Evolutionary conservation across 2,113 vertebrate genomes (phyloP), one percentile per base, ranked within the genome.

Genomic region (Mormyrus iriodes): DNA sequence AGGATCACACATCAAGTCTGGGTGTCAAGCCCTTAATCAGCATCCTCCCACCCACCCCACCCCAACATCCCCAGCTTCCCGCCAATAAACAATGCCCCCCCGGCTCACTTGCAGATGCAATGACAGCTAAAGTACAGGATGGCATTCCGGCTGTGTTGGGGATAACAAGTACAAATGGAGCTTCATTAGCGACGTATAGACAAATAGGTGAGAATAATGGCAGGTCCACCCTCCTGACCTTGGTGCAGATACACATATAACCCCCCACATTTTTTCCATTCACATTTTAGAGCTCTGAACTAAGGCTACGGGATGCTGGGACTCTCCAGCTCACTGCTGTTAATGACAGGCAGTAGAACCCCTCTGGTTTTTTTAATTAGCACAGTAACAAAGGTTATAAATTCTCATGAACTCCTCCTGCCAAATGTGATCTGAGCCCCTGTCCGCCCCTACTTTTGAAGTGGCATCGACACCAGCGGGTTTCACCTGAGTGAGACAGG

Each of bases 361-460:
- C 65, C 55, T 86, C 24, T 88, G 35, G 51, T 55, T 55, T 86
- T 86, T 35, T 55, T 52, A 86, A 86, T 86, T 52, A 86, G 49
- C 24, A n/a, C 35, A 24, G 24, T 19, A 31, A 49, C n/a, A 35
- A 51, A 21, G 53, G 42, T 53, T 86, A 44, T 35, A 86, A 86
- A 53, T 86, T 85, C 84, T 24, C 84, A 51, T 39, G n/a, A 61
- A 44, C 51, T 15, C 85, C 51, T 51, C 85, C n/a, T 19, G 31
- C 39, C 44, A 84, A 44, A 44, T 84, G 39, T 84, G 39, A n/a
- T 48, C 39, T 84, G 44, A 84, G 82, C 9, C 82, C 82, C 42
- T n/a, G 44, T 31, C 49, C 46, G 48, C 84, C 84, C 84, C 48
- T 55, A 19, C 35, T 53, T 48, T 73, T 79, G 65, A 88, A 55